These are phyloP conservation scores for Proales similis DNA, from an alignment of 1,140 invertebrate species.

Conservation along the genomic window DNA sequence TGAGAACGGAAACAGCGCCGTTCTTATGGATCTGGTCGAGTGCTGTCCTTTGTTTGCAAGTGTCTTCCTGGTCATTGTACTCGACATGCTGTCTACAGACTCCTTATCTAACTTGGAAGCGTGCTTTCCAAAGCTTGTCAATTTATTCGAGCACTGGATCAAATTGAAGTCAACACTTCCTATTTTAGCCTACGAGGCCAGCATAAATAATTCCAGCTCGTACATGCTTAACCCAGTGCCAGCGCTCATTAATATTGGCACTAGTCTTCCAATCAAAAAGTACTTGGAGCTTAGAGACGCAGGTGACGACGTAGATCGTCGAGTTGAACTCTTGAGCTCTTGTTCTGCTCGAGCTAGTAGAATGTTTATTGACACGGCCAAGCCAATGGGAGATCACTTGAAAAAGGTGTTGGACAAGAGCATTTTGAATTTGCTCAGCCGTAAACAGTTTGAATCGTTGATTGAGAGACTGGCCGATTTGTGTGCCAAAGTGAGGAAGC, in stretches of 20 bases:
- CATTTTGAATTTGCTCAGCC: slow-evolving; percentile 8
- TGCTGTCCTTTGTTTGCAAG: slow-evolving; percentile 14
- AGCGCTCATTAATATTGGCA: not conserved
- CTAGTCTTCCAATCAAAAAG: slow-evolving; percentile 9
- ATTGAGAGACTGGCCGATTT: not conserved
- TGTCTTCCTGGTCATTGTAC: slow-evolving; percentile 29
- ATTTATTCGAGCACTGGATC: slow-evolving; percentile 26
- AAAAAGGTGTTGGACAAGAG: slow-evolving; percentile 8
- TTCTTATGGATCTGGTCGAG: not conserved
- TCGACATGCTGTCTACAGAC: slow-evolving; percentile 31
- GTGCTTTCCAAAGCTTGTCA: slow-evolving; percentile 19
- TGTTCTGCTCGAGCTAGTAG: no score
- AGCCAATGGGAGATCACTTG: slow-evolving; percentile 11
- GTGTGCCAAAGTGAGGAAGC: not conserved
- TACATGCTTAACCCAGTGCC: slow-evolving; percentile 30
- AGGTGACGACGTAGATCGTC: not conserved
- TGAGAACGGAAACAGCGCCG: not conserved
- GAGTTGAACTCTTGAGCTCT: slow-evolving; percentile 9
- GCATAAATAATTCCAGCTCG: slow-evolving; percentile 25
- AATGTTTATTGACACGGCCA: no score
- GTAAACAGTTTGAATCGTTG: slow-evolving; percentile 21
- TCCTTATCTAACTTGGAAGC: slow-evolving; percentile 8
- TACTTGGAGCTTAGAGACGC: not conserved
- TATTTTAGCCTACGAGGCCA: slow-evolving; percentile 15
- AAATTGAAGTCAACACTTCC: slow-evolving; percentile 6